phyloP scores from a whole-genome alignment of 2,113 vertebrate genomes.

The Istiophorus platypterus region DNA sequence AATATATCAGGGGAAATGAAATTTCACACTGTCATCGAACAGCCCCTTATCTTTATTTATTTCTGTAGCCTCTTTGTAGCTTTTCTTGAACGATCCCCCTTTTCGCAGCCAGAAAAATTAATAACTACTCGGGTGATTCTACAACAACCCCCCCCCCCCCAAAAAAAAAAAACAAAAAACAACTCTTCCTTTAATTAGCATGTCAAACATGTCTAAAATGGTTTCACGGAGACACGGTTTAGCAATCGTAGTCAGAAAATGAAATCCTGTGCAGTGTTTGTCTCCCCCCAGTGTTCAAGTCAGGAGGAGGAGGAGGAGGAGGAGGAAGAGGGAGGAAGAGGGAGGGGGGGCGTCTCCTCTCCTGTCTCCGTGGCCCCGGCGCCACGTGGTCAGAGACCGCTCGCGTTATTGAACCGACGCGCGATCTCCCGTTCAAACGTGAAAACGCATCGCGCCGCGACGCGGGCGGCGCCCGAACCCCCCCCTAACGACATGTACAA shows the following conservation, averaged over 20 bases:
- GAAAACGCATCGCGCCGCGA: slow-evolving; percentile 7
- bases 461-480: slow-evolving; percentile 1
- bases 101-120: not conserved
- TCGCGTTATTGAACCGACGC: slow-evolving; percentile 49
- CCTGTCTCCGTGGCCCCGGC: not conserved
- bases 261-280: slow-evolving; percentile 49
- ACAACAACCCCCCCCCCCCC: not conserved
- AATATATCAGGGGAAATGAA: not conserved
- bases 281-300: slow-evolving; percentile 65
- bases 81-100: not conserved
- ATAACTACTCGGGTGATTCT: not conserved
- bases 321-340: no score
- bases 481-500: not conserved
- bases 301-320: not conserved
- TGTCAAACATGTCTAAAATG: slow-evolving; percentile 42
- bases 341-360: not conserved
- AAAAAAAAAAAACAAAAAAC: no score
- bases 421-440: not conserved
- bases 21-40: not conserved
- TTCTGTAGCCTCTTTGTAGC: not conserved
- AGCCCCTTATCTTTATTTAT: not conserved
- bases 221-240: slow-evolving; percentile 27
- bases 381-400: slow-evolving; percentile 23
- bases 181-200: slow-evolving; percentile 33
- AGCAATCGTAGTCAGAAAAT: not conserved